phyloP scores from a whole-genome alignment of 2,888 invertebrate species.

The Junonia oenone region DNA sequence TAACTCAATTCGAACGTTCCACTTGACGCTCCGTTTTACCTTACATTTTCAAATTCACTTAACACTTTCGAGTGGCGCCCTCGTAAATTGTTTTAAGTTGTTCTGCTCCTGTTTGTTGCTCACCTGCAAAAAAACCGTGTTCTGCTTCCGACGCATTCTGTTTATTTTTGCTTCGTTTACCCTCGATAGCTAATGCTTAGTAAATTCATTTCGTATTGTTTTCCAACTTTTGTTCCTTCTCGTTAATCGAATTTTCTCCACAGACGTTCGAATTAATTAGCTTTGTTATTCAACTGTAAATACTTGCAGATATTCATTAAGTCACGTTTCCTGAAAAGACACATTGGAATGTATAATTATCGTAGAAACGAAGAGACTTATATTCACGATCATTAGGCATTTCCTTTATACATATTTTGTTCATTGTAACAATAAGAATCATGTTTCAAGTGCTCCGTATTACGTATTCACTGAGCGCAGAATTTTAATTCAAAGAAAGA shows the following conservation, averaged over 20 bases:
- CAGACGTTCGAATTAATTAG: constrained; percentile 35
- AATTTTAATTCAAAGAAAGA: constrained; percentile 55
- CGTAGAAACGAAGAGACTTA: neutral
- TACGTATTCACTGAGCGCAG: constrained; percentile 50
- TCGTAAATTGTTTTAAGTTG: constrained; percentile 56
- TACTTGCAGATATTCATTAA: neutral
- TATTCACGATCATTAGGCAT: neutral
- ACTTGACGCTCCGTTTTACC: constrained; percentile 34
- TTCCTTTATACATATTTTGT: neutral
- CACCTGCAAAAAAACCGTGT: constrained; percentile 54
- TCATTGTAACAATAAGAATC: constrained; percentile 14
- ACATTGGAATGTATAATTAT: no score
- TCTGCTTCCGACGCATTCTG: constrained; percentile 43
- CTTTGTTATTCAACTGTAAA: constrained; percentile 32
- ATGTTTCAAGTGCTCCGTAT: constrained; percentile 25
- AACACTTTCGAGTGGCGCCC: constrained; percentile 57
- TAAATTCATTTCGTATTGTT: constrained; percentile 39
- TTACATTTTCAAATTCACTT: constrained; percentile 61
- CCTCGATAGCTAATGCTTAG: constrained; percentile 39
- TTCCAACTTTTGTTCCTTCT: constrained; percentile 27
- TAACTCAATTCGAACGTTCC: constrained; percentile 56
- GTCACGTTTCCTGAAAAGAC: neutral
- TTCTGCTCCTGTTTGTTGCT: constrained; percentile 48
- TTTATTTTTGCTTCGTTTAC: constrained; percentile 48
- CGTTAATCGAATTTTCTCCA: constrained; percentile 32